A percentile compares a stretch with the other conserved stretches of the same genome.
These are phyloP conservation scores for Prinia subflava DNA, from an alignment of 2,113 vertebrate genomes.

Conservation along the genomic window DNA sequence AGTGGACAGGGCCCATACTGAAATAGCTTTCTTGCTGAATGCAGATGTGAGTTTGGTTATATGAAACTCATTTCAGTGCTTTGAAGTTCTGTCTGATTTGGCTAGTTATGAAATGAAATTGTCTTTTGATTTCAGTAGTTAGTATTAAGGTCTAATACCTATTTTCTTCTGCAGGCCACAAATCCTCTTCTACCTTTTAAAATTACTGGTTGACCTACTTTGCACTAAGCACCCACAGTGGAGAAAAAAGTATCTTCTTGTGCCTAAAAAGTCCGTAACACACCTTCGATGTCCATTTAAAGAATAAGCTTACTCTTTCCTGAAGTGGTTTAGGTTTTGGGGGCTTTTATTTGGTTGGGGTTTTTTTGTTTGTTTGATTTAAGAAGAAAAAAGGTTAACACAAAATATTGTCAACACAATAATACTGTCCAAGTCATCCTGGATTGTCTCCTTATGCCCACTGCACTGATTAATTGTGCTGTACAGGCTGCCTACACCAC, in stretches of 20 bases:
- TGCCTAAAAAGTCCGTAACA: background rate
- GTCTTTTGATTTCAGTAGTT: background rate
- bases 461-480: background rate
- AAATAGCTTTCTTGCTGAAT: background rate
- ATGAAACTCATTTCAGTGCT: background rate
- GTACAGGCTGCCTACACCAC: background rate
- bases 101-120: background rate
- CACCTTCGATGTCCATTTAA: background rate
- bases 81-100: background rate
- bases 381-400: background rate
- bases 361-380: background rate
- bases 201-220: background rate
- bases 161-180: background rate
- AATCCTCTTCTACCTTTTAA: background rate
- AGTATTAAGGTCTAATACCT: background rate
- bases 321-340: background rate
- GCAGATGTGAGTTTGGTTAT: background rate
- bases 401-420: background rate
- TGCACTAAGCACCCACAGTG: background rate
- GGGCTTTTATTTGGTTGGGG: fast-evolving
- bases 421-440: background rate
- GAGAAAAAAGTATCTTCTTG: background rate
- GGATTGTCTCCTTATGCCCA: background rate
- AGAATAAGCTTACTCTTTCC: background rate
- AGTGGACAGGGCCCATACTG: background rate